A percentile compares a stretch with the other conserved stretches of the same genome.
These are phyloP conservation scores for Petromus typicus DNA, from an alignment of 2,113 vertebrate species.

Conservation along the genomic window DNA sequence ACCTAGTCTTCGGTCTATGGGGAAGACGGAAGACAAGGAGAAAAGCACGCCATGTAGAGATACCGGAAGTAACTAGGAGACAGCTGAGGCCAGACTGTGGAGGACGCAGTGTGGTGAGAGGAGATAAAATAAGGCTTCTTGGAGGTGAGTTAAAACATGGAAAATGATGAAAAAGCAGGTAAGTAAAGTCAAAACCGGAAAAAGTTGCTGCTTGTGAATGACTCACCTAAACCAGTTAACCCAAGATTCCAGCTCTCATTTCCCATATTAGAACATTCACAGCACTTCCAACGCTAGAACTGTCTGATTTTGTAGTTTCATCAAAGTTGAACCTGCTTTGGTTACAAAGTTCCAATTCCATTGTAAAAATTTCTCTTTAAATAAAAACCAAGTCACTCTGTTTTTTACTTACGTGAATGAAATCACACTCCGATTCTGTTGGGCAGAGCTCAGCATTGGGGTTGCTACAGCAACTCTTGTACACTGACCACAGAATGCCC, in stretches of 20 bases:
- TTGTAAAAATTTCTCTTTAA: slow-evolving; percentile 45
- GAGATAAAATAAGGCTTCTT: not conserved
- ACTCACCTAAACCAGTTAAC: not conserved
- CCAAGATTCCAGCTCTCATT: slow-evolving; percentile 17
- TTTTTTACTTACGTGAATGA: slow-evolving; percentile 51
- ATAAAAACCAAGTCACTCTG: slow-evolving; percentile 48
- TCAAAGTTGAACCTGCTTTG: slow-evolving; percentile 13
- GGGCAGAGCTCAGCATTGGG: slow-evolving; percentile 11
- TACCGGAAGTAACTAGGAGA: not conserved
- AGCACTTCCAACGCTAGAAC: slow-evolving; percentile 36
- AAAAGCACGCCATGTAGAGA: not conserved
- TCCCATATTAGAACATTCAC: slow-evolving; percentile 42
- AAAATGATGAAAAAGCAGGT: not conserved
- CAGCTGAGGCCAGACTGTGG: not conserved
- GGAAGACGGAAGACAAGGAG: not conserved
- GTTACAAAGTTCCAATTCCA: slow-evolving; percentile 13
- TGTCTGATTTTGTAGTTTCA: not conserved
- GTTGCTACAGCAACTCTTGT: slow-evolving; percentile 71
- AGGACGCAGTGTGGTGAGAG: not conserved
- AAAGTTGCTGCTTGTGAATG: not conserved
- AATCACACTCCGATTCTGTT: slow-evolving; percentile 38
- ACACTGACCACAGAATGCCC: slow-evolving; percentile 44
- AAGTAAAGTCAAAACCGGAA: not conserved
- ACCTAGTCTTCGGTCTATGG: not conserved
- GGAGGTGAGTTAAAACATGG: not conserved